These are phyloP conservation scores for Saturnia japonica DNA, from an alignment of 2,888 invertebrate genomes.

Conservation along the genomic window DNA sequence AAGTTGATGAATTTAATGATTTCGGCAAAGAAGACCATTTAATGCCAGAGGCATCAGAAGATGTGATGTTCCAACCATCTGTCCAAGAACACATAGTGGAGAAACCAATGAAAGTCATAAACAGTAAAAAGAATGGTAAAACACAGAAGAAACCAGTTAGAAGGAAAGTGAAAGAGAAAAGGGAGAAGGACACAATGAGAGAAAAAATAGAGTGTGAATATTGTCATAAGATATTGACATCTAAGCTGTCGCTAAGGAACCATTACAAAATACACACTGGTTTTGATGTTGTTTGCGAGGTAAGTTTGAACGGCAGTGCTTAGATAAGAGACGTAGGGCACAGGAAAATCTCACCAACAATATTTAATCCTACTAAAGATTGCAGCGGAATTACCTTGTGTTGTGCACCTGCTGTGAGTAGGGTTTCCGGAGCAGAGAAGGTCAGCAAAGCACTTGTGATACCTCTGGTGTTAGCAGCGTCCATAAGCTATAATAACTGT, in stretches of 20 bases:
- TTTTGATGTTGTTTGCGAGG: conserved; percentile 62
- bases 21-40: conserved; percentile 24
- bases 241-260: conserved; percentile 64
- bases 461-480: too few species aligned
- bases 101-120: conserved; percentile 33
- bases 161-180: conserved; percentile 35
- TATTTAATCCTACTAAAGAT: too few species aligned
- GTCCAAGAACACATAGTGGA: conserved; percentile 31
- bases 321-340: too few species aligned
- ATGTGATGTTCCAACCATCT: conserved; percentile 32
- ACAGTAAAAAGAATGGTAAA: conserved; percentile 39
- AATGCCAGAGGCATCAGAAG: conserved; percentile 21
- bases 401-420: too few species aligned
- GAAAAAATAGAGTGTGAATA: conserved; percentile 69
- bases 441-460: too few species aligned
- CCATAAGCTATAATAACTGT: too few species aligned
- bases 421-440: too few species aligned
- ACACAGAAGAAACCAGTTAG: conserved; percentile 35
- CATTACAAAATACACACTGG: conserved; percentile 75
- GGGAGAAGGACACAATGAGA: conserved; percentile 36
- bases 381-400: too few species aligned
- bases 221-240: conserved; percentile 69
- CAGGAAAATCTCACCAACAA: too few species aligned
- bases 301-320: conserved; percentile 23
- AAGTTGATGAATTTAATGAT: conserved; percentile 34